Conservation (phyloP, 2,888 invertebrate genomes). For the Oxyscelio sp. region DNA sequence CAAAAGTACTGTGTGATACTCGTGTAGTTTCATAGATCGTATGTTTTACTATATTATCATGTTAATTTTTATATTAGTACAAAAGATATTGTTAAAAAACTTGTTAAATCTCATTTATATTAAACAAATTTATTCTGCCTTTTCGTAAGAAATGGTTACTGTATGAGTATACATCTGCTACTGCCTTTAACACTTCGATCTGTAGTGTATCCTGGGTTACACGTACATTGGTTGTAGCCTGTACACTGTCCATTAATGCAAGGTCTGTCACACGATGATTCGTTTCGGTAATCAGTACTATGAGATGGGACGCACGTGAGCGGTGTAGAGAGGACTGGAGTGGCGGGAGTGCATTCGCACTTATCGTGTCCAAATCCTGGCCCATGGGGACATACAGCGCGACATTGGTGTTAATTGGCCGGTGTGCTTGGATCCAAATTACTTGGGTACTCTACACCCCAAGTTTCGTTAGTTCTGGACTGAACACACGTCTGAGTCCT, state of each 20-base stretch:
- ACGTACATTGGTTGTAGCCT: conserved; percentile 88
- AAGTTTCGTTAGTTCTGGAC: conserved; percentile 29
- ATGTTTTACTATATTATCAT: not conserved
- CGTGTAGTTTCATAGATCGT: not conserved
- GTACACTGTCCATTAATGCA: conserved; percentile 88
- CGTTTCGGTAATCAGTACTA: conserved; percentile 79
- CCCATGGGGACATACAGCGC: conserved; percentile 88
- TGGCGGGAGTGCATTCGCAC: conserved; percentile 90
- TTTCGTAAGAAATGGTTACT: conserved; percentile 6
- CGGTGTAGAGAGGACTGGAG: conserved; percentile 89
- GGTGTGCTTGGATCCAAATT: not conserved
- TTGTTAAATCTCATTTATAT: not conserved
- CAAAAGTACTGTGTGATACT: not conserved
- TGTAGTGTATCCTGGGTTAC: conserved; percentile 88
- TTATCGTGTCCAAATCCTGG: conserved; percentile 89
- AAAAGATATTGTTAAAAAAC: not conserved
- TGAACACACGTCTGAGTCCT: conserved; percentile 68
- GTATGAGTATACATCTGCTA: conserved; percentile 90
- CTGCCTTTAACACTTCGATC: conserved; percentile 89
- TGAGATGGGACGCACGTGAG: conserved; percentile 90
- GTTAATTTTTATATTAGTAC: not conserved
- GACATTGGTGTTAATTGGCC: conserved; percentile 67
- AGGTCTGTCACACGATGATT: conserved; percentile 84
- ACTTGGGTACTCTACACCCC: conserved; percentile 27
- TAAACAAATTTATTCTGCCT: not conserved